Conservation (phyloP, 2,888 invertebrate genomes). For the Dioctria rufipes region DNA sequence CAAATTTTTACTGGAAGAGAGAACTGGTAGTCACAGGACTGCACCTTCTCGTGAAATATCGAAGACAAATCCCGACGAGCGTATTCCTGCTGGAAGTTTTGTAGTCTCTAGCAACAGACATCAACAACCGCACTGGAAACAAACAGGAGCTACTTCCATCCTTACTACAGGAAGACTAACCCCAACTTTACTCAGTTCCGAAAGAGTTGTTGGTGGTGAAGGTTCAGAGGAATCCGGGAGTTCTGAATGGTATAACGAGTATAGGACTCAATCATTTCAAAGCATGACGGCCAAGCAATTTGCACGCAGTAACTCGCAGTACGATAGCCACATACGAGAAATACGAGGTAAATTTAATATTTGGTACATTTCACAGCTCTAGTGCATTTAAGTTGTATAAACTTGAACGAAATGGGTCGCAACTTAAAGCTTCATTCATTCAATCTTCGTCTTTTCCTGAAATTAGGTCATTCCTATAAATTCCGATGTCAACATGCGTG, state of each 20-base stretch:
- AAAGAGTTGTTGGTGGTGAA: slow-evolving; percentile 36
- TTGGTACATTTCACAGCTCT: neutral
- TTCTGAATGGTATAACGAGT: slow-evolving; percentile 76
- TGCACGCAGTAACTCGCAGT: slow-evolving; percentile 85
- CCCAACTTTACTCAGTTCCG: slow-evolving; percentile 22
- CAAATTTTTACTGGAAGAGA: slow-evolving; percentile 74
- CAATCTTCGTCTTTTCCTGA: too few species aligned
- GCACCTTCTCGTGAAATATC: slow-evolving; percentile 64
- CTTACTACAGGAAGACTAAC: neutral
- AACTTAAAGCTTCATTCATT: too few species aligned
- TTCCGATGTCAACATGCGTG: slow-evolving; percentile 13
- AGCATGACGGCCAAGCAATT: slow-evolving; percentile 80
- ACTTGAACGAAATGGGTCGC: too few species aligned
- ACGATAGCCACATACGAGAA: slow-evolving; percentile 88
- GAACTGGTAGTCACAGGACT: slow-evolving; percentile 64
- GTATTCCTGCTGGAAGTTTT: slow-evolving; percentile 49
- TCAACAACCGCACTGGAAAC: slow-evolving; percentile 63
- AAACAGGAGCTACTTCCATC: slow-evolving; percentile 62
- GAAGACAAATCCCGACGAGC: slow-evolving; percentile 56
- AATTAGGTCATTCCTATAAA: slow-evolving; percentile 41
- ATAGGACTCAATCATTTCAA: slow-evolving; percentile 72
- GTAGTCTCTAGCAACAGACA: slow-evolving; percentile 60
- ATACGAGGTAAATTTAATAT: slow-evolving; percentile 79
- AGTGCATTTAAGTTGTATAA: too few species aligned
- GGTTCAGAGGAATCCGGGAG: slow-evolving; percentile 63